Evolutionary conservation across 92 coral and sea anemone species (phyloP).

Genomic region (Parazoanthus atlanticus): DNA sequence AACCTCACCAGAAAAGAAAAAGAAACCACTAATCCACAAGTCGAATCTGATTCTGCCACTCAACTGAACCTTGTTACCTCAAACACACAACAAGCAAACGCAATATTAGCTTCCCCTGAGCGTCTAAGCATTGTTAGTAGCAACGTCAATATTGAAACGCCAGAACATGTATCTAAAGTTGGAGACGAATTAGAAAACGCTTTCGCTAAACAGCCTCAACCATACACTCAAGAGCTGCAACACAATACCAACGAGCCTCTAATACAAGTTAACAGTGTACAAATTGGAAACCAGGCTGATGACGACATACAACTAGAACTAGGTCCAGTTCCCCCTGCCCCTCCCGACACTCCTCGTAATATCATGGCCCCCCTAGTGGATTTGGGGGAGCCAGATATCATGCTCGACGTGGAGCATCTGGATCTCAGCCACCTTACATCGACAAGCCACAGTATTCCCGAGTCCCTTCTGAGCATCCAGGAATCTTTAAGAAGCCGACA

Average conservation of each 20-base stretch:
- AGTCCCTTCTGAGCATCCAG: constrained; percentile 28
- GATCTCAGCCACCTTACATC: constrained; percentile 33
- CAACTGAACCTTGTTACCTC: background rate
- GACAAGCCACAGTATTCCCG: constrained; percentile 27
- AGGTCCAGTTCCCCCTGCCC: constrained; percentile 18
- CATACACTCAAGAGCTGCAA: background rate
- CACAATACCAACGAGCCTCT: background rate
- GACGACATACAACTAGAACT: constrained; percentile 2
- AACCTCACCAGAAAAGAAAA: constrained; percentile 35
- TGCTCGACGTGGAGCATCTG: constrained; percentile 1
- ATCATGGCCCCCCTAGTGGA: constrained; percentile 1
- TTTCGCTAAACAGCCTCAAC: background rate
- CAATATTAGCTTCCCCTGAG: background rate
- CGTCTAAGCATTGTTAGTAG: background rate
- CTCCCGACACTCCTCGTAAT: constrained; percentile 19
- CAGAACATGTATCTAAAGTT: background rate
- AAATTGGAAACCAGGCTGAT: background rate
- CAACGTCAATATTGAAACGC: background rate
- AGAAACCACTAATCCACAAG: background rate
- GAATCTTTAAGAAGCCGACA: constrained; percentile 41
- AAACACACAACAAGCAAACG: background rate
- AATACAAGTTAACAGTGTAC: background rate
- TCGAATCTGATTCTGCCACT: background rate
- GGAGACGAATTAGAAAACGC: background rate
- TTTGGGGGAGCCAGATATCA: background rate